Evolutionary conservation across 2,797 vertebrate genomes (phyloP).

Genomic region (Lagorchestes hirsutus): DNA sequence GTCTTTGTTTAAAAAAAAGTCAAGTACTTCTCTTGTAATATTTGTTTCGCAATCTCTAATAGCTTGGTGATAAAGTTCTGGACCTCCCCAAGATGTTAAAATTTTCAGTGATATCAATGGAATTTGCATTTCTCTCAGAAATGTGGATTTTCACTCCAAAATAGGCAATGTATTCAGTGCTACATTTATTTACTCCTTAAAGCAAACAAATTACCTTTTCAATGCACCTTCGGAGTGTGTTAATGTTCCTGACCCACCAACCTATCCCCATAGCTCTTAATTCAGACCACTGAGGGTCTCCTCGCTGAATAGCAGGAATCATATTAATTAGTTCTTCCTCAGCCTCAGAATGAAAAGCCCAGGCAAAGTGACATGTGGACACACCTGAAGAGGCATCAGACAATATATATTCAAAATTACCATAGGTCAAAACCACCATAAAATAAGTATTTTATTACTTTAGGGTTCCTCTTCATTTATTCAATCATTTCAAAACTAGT

Average conservation of each 20-base stretch:
- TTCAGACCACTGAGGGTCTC: conserved; percentile 98
- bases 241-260: conserved; percentile 99
- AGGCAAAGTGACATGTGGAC: conserved; percentile 98
- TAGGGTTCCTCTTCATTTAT: neutral
- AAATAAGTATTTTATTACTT: conserved; percentile 24
- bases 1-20: neutral
- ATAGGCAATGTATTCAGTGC: neutral
- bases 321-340: conserved; percentile 98
- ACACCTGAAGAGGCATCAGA: conserved; percentile 87
- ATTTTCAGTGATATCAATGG: neutral
- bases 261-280: conserved; percentile 95
- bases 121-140: neutral
- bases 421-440: neutral
- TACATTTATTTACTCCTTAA: neutral
- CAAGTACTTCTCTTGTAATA: neutral
- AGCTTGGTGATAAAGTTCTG: neutral
- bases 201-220: conserved; percentile 92
- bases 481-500: conserved; percentile 39
- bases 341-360: conserved; percentile 99
- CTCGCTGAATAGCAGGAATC: conserved; percentile 98
- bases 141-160: neutral
- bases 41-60: neutral
- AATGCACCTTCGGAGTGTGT: conserved; percentile 96
- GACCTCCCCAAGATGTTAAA: neutral
- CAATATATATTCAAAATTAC: neutral